Evolutionary conservation across 35 echinoderm and acorn worm species (phyloP).

Genomic region (Ophiothrix spiculata): DNA sequence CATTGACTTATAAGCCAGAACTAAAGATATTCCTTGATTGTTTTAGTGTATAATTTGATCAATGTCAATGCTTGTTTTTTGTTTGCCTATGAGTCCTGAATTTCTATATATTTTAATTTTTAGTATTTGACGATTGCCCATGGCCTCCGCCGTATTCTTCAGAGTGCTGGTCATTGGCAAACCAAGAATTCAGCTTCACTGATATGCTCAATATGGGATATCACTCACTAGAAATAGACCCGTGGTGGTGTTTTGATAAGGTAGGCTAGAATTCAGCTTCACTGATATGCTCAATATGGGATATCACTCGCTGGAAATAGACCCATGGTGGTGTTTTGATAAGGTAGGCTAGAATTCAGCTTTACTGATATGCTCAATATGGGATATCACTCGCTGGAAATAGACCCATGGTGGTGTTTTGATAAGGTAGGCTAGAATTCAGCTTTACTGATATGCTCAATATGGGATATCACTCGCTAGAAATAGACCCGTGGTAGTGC

Average conservation of each 20-base stretch:
- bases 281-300: constrained; percentile 88
- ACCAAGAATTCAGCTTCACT: constrained; percentile 86
- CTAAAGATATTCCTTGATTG: not conserved
- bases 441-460: too few species aligned
- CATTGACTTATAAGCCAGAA: not conserved
- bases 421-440: constrained; percentile 48
- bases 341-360: constrained; percentile 53
- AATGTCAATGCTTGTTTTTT: not conserved
- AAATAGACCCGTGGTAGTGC: too few species aligned
- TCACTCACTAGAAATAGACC: constrained; percentile 71
- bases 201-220: constrained; percentile 86
- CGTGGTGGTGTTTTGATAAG: constrained; percentile 85
- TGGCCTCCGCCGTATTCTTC: constrained; percentile 82
- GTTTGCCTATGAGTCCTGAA: not conserved
- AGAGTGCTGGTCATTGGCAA: constrained; percentile 56
- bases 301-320: constrained; percentile 69
- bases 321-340: constrained; percentile 85
- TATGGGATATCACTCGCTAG: too few species aligned
- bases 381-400: constrained; percentile 71
- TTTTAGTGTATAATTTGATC: not conserved
- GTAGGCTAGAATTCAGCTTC: constrained; percentile 32
- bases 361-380: constrained; percentile 83
- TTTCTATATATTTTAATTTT: not conserved
- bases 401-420: constrained; percentile 89
- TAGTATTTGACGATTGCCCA: constrained; percentile 61